Evolutionary conservation across 2,888 invertebrate species (phyloP).

Genomic region (Schrankia costaestrigalis): DNA sequence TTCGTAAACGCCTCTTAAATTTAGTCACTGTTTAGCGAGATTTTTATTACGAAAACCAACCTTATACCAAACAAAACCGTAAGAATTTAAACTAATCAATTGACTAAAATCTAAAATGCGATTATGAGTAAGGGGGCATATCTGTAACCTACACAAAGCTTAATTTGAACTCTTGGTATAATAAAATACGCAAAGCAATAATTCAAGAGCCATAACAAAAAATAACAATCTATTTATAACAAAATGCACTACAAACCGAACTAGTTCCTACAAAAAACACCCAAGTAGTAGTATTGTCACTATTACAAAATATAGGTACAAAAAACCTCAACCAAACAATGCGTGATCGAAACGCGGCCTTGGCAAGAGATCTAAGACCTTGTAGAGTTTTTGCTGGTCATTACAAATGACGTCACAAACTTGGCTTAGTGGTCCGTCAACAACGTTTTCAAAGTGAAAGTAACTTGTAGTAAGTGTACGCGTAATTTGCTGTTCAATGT

Average conservation of each 20-base stretch:
- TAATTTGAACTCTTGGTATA: no score
- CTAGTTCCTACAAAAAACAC: conserved; percentile 5
- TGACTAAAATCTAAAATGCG: no score
- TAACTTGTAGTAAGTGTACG: conserved; percentile 20
- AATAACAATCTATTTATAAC: background rate
- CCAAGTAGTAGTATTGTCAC: conserved; percentile 5
- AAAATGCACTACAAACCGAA: no score
- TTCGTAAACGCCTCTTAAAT: no score
- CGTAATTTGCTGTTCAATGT: conserved; percentile 26
- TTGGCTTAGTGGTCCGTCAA: conserved; percentile 19
- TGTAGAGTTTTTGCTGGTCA: conserved; percentile 42
- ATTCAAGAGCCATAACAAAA: no score
- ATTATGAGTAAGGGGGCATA: no score
- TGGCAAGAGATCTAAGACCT: conserved; percentile 50
- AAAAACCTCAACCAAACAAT: conserved; percentile 38
- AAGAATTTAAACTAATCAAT: no score
- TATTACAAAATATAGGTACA: conserved; percentile 37
- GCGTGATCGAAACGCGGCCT: conserved; percentile 48
- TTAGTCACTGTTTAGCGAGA: no score
- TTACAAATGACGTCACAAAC: conserved; percentile 36
- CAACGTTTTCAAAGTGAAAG: conserved; percentile 33
- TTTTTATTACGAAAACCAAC: no score
- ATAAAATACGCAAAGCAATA: no score
- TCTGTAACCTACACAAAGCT: no score
- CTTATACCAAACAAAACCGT: no score